These are phyloP conservation scores for Gallinago jamesoni DNA, from an alignment of 2,113 vertebrate species.

Conservation along the genomic window DNA sequence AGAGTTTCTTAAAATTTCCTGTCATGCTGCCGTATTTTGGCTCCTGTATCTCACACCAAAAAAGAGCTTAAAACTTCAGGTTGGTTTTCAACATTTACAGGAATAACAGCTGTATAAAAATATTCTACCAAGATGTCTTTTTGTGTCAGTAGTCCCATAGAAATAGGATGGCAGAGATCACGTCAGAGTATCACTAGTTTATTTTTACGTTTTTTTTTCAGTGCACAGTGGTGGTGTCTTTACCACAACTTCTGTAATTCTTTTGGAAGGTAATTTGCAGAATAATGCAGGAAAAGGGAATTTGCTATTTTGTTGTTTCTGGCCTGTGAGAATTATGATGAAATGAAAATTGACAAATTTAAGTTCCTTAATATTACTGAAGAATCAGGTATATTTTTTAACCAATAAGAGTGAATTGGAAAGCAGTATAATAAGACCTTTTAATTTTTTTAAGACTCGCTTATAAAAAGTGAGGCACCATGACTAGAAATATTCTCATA, in stretches of 20 bases:
- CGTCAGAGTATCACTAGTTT: neutral
- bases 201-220: neutral
- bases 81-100: neutral
- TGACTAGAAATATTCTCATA: neutral
- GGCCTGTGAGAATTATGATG: neutral
- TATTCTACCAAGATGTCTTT: neutral
- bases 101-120: neutral
- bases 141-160: neutral
- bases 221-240: neutral
- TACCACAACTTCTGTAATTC: neutral
- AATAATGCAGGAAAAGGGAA: neutral
- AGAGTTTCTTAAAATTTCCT: neutral
- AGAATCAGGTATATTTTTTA: neutral
- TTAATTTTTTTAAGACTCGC: neutral
- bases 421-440: neutral
- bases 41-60: neutral
- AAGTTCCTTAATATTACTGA: neutral
- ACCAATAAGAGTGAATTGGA: neutral
- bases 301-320: neutral
- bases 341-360: neutral
- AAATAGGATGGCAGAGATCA: neutral
- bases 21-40: neutral
- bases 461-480: neutral
- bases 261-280: neutral
- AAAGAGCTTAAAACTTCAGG: neutral